Base-by-base conservation (phyloP, 2,113 vertebrate species). In the Gadus chalcogrammus region DNA sequence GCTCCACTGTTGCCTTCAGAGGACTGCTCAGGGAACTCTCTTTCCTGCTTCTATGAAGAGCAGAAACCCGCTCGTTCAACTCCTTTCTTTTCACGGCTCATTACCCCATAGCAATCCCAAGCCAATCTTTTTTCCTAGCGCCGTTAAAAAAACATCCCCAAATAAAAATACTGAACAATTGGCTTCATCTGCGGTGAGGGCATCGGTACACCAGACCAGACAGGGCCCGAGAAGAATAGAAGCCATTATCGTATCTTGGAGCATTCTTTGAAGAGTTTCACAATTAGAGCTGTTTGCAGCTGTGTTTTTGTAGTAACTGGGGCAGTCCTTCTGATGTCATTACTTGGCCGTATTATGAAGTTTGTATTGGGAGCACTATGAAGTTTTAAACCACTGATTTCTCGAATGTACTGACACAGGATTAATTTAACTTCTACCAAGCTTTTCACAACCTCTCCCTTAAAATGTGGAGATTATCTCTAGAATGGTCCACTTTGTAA, bases 251-350 rank as follows among this genome's bases (percentile, higher is more conserved):
- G 61, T 69, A 59, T 75, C 52, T 79, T 87, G 8, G 9, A 48
- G 2, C 42, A 48, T 48, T 48, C 42, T 48, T 48, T 48, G 13
- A 9, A 48, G 42, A 48, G 42, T 48, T 48, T 48, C 42, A 48
- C 42, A 48, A 13, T 48, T 35, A 35, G 1, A 35, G 31, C 31
- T 35, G 31, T 4, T 35, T 35, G 31, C 31, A 35, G 31, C 31
- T 35, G 31, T 35, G 6, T 48, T 48, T 48, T 85, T 61, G 78
- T 74, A 68, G 70, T 58, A 69, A 71, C 68, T 79, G 72, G 69
- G 35, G 68, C 82, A 72, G 17, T 48, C 42, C 42, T 24, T 58
- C 73, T 88, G 80, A 88, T 74, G 72, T 90, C 81, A 88, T 61
- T 12, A 0, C 67, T 89, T 84, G 85, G 80, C 65, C 9, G 42